These are phyloP conservation scores for Corydoras maculifer DNA, from an alignment of 2,113 vertebrate genomes.

Conservation along the genomic window DNA sequence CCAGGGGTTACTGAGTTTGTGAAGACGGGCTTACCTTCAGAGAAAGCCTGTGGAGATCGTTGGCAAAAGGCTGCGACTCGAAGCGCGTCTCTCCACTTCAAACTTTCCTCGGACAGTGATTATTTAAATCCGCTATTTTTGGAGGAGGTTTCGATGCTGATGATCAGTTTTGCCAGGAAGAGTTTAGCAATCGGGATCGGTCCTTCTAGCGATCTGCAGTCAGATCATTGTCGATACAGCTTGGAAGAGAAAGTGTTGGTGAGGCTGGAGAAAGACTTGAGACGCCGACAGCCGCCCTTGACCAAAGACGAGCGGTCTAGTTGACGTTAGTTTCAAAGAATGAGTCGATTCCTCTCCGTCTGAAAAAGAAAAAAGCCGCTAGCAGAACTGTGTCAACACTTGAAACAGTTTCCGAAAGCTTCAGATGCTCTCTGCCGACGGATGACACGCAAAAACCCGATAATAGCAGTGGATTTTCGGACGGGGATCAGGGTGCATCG, in stretches of 20 bases:
- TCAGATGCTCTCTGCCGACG: conserved; percentile 42
- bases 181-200: conserved; percentile 28
- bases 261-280: conserved; percentile 5
- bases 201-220: conserved; percentile 50
- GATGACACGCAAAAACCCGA: conserved; percentile 42
- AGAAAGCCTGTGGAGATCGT: conserved; percentile 48
- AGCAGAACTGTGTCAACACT: conserved; percentile 56
- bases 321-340: conserved; percentile 46
- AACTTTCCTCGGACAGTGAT: conserved; percentile 61
- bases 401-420: conserved; percentile 45
- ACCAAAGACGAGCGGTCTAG: conserved; percentile 24
- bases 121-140: conserved; percentile 39
- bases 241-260: conserved; percentile 26
- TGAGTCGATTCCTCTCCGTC: conserved; percentile 36
- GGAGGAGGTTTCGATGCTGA: background rate
- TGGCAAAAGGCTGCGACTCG: conserved; percentile 49
- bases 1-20: conserved; percentile 20
- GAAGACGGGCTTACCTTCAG: conserved; percentile 58
- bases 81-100: conserved; percentile 45
- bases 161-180: background rate
- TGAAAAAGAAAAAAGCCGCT: conserved; percentile 48
- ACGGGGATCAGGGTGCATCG: conserved; percentile 57
- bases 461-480: conserved; percentile 42
- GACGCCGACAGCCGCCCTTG: conserved; percentile 32
- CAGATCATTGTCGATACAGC: conserved; percentile 58